Evolutionary conservation across 2,888 invertebrate genomes (phyloP).

Genomic region (Rhaphigaster nebulosa): DNA sequence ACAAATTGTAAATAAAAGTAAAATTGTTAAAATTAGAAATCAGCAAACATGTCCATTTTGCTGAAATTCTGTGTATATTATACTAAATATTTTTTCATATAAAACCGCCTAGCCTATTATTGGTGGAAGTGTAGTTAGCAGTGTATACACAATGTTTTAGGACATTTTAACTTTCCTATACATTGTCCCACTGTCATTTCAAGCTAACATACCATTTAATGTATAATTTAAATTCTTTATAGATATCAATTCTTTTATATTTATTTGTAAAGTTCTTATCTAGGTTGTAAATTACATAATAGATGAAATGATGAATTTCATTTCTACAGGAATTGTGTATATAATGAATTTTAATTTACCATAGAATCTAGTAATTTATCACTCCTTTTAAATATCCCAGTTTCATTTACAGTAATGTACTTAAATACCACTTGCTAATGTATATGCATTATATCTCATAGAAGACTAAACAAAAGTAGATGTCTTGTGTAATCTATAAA

Average conservation of each 20-base stretch:
- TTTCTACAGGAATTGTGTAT: constrained; percentile 49
- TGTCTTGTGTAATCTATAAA: constrained; percentile 64
- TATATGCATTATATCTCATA: constrained; percentile 63
- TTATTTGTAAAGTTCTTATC: constrained; percentile 56
- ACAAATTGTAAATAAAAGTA: constrained; percentile 55
- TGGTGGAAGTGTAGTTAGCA: constrained; percentile 58
- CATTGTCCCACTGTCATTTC: constrained; percentile 51
- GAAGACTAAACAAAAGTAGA: constrained; percentile 64
- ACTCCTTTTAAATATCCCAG: constrained; percentile 45
- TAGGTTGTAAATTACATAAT: constrained; percentile 53
- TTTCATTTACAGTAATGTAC: constrained; percentile 54
- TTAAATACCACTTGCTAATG: constrained; percentile 62
- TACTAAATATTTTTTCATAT: constrained; percentile 64
- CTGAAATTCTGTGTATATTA: constrained; percentile 64
- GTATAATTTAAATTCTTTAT: constrained; percentile 48
- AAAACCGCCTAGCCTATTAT: constrained; percentile 57
- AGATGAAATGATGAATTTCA: constrained; percentile 41
- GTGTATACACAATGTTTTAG: constrained; percentile 23
- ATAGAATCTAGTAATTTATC: constrained; percentile 52
- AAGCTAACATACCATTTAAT: constrained; percentile 58
- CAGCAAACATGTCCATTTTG: constrained; percentile 61
- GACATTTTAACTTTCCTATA: constrained; percentile 4
- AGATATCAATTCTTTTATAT: constrained; percentile 52
- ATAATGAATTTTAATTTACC: constrained; percentile 52
- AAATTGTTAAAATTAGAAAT: constrained; percentile 50